Evolutionary conservation across 2,888 invertebrate species (phyloP).

Genomic region (Pheosia gnoma): DNA sequence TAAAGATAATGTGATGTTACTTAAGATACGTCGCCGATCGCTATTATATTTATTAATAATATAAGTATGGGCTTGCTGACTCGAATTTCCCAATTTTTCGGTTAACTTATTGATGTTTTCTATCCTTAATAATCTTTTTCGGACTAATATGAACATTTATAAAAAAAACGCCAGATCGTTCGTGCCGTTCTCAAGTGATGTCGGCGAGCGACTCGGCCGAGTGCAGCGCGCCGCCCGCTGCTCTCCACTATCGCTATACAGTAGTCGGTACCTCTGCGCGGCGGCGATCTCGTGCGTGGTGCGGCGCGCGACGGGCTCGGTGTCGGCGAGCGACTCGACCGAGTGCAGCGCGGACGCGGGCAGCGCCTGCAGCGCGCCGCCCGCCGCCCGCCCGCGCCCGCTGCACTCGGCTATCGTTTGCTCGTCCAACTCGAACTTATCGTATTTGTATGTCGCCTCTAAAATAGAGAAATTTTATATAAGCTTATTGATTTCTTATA

Average conservation of each 20-base stretch:
- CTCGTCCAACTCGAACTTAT: constrained; percentile 86
- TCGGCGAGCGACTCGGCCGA: constrained; percentile 15
- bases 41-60: too few relatives aligned
- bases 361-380: constrained; percentile 56
- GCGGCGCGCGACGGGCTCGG: constrained; percentile 95
- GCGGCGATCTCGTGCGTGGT: constrained; percentile 98
- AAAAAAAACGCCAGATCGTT: too few relatives aligned
- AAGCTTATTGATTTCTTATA: neutral
- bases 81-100: too few relatives aligned
- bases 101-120: too few relatives aligned
- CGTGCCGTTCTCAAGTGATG: too few relatives aligned
- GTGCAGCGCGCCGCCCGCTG: constrained; percentile 47
- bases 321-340: constrained; percentile 85
- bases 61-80: too few relatives aligned
- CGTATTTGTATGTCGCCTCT: constrained; percentile 78
- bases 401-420: constrained; percentile 75
- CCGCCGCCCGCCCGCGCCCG: constrained; percentile 50
- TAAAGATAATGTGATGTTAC: neutral
- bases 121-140: too few relatives aligned
- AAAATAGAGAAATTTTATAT: neutral
- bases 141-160: too few relatives aligned
- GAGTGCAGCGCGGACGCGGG: constrained; percentile 72
- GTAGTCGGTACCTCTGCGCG: constrained; percentile 87
- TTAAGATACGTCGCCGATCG: too few relatives aligned
- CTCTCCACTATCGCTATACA: neutral